Evolutionary conservation across 2,888 invertebrate genomes (phyloP).

Genomic region (Encarsia formosa): DNA sequence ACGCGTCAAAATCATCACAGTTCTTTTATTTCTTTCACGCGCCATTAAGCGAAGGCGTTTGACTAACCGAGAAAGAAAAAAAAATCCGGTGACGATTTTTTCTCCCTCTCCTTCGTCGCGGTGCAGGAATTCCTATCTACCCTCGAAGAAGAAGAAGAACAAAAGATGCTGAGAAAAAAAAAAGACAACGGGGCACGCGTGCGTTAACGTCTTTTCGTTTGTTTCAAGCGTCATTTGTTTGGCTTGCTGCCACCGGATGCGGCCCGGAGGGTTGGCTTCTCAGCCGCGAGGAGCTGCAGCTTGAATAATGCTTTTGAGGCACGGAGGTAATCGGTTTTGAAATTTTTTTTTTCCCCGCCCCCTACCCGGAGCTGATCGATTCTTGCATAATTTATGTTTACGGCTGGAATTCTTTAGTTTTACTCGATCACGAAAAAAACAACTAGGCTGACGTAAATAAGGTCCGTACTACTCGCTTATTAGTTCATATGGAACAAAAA

Average conservation of each 20-base stretch:
- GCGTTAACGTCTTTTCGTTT: conserved; percentile 40
- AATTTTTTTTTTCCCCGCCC: too few relatives aligned
- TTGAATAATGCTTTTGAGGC: background rate
- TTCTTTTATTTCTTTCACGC: conserved; percentile 38
- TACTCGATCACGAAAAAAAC: too few relatives aligned
- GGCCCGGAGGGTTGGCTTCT: conserved; percentile 21
- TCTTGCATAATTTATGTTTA: too few relatives aligned
- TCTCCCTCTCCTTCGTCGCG: conserved; percentile 24
- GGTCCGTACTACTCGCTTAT: too few relatives aligned
- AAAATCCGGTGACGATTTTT: conserved; percentile 48
- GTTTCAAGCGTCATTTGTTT: conserved; percentile 53
- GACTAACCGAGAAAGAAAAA: conserved; percentile 51
- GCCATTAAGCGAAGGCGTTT: conserved; percentile 50
- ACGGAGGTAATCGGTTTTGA: too few relatives aligned
- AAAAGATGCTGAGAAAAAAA: conserved; percentile 24
- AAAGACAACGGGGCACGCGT: conserved; percentile 35
- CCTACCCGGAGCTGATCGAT: too few relatives aligned
- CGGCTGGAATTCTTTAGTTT: too few relatives aligned
- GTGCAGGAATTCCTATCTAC: conserved; percentile 38
- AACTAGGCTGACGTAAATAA: too few relatives aligned
- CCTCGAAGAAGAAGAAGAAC: conserved; percentile 12
- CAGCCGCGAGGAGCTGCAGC: conserved; percentile 10
- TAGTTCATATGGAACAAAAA: too few relatives aligned
- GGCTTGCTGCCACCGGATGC: conserved; percentile 36
- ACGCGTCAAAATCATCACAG: conserved; percentile 15